Percentiles rank a stretch among this genome's conserved stretches.
Conservation (phyloP, 2,113 vertebrate genomes). For the Columba janthina region DNA sequence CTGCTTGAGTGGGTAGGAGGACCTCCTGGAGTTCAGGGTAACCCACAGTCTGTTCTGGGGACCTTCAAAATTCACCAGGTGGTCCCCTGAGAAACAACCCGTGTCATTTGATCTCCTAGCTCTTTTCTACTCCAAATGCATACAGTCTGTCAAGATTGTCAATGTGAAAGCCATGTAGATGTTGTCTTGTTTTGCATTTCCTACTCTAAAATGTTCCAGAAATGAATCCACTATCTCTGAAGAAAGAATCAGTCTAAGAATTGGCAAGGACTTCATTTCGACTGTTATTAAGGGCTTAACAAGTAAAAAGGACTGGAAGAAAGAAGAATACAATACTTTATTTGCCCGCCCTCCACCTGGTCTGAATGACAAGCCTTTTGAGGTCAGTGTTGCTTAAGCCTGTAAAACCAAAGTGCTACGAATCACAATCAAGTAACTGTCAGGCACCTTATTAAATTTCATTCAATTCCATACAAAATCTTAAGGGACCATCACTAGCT, state of each 20-base stretch:
- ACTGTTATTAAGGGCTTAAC: constrained; percentile 56
- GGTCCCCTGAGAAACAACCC: constrained; percentile 22
- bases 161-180: constrained; percentile 41
- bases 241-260: constrained; percentile 23
- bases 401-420: constrained; percentile 73
- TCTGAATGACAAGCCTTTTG: constrained; percentile 61
- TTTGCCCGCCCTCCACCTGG: constrained; percentile 10
- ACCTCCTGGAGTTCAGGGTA: constrained; percentile 51
- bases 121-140: constrained; percentile 13
- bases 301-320: constrained; percentile 51
- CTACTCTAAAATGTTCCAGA: constrained; percentile 24
- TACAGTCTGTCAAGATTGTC: background rate
- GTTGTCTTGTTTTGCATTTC: constrained; percentile 58
- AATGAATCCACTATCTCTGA: constrained; percentile 33
- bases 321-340: constrained; percentile 56
- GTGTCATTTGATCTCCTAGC: background rate
- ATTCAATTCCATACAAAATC: constrained; percentile 69
- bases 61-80: constrained; percentile 22
- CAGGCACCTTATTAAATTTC: constrained; percentile 76
- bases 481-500: constrained; percentile 70
- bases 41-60: constrained; percentile 37
- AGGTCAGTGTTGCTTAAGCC: constrained; percentile 72
- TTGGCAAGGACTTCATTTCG: constrained; percentile 46
- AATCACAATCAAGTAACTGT: constrained; percentile 75
- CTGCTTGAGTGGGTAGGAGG: constrained; percentile 56